These are phyloP conservation scores for Phylloscopus collybita DNA, from an alignment of 2,797 vertebrate species.

Conservation along the genomic window DNA sequence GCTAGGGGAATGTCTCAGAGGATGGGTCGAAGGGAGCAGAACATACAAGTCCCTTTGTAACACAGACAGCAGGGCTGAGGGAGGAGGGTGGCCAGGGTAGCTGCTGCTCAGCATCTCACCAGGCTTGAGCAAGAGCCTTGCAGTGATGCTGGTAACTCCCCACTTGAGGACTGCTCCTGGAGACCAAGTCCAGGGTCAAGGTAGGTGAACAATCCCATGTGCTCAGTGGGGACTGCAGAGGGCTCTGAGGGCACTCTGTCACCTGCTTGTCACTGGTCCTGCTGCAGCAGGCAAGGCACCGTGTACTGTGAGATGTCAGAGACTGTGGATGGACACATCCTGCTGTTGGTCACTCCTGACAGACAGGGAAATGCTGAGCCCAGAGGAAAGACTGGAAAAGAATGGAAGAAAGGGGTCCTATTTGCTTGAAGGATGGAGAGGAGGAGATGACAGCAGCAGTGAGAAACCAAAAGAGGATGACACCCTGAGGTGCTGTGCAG, in stretches of 20 bases:
- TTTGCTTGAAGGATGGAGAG: background rate
- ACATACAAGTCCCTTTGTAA: background rate
- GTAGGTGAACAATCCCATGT: accelerated
- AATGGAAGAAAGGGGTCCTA: background rate
- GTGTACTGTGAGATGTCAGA: background rate
- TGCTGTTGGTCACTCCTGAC: background rate
- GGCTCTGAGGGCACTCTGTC: background rate
- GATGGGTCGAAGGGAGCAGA: background rate
- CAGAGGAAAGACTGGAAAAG: background rate
- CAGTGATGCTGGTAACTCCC: background rate
- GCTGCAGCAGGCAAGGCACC: background rate
- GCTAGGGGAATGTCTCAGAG: background rate
- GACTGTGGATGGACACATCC: background rate
- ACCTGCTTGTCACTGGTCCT: accelerated
- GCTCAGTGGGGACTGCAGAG: accelerated
- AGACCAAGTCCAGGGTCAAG: background rate
- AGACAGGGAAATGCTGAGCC: background rate
- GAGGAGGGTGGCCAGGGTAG: accelerated
- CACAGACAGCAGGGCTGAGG: background rate
- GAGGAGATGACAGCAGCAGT: background rate
- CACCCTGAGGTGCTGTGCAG: background rate
- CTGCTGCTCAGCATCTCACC: background rate
- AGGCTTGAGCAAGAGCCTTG: background rate
- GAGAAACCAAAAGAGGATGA: background rate
- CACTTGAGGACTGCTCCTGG: background rate